Evolutionary conservation across 2,888 invertebrate species (phyloP), one percentile per base, ranked within the genome.

Genomic region (Dysmachus trigonus): DNA sequence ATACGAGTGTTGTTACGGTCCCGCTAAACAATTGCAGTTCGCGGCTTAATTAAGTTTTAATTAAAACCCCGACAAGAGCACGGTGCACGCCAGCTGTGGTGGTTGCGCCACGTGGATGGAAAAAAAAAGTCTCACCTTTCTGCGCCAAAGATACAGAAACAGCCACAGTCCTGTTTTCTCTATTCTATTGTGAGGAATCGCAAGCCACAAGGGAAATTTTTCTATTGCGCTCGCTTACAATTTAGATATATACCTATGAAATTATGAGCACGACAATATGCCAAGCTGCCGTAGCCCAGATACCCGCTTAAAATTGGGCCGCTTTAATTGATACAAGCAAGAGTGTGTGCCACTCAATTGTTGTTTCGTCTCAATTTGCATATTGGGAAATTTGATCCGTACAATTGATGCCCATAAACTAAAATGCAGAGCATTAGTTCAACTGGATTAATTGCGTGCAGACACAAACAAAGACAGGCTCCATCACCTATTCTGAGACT

Each of bases 31-130:
- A 77, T 77, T 35, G 77, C 47, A 15, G n/a, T 27, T n/a, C 18
- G 38, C 47, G 22, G 41, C 10, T 82, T 82, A 82, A 82, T 82
- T 82, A 82, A 82, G 53, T 82, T 33, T 82, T 82, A 82, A 82
- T 82, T 82, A 62, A 33, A 33, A 62, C 31, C 33, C 33, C 15
- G 18, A 62, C 53, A 22, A 35, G 15, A 10, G 81, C 5, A 27
- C 33, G 13, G 31, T 22, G 22, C 41, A 18, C 8, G 51, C 31
- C 31, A 82, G 62, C 22, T 62, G 62, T 30, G 6, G 62, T 18
- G 18, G 41, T 82, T 62, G 81, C 81, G 62, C 81, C 62, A 53
- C 81, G 62, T 82, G 53, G 33, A n/a, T 15, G 47, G 13, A 41
- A 35, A 33, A 77, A 47, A 47, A 79, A 62, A 62, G 22, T 53